Percentiles rank a stretch among this genome's conserved stretches.
Evolutionary conservation across 1,140 invertebrate species (phyloP).

Genomic region (Drosophila bipectinata): DNA sequence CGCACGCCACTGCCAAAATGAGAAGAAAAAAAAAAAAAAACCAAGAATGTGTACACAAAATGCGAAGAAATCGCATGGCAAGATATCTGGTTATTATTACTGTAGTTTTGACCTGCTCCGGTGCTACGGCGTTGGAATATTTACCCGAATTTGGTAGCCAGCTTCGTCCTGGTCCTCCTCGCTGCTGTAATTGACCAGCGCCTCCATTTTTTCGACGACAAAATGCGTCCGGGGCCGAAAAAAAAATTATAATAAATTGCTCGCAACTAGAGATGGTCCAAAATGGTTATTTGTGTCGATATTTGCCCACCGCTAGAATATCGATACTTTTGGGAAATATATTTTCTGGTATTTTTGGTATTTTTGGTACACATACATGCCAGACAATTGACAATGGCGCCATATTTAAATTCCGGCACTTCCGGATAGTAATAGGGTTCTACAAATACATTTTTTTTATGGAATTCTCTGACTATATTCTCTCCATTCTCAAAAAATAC

Average conservation of each 20-base stretch:
- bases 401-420: too few relatives aligned
- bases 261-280: not conserved
- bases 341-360: too few relatives aligned
- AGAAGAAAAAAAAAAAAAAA: constrained; percentile 19
- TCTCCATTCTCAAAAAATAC: too few relatives aligned
- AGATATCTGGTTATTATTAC: constrained; percentile 18
- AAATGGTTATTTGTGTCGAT: too few relatives aligned
- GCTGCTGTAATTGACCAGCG: constrained; percentile 87
- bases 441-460: too few relatives aligned
- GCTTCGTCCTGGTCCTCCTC: constrained; percentile 86
- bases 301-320: too few relatives aligned
- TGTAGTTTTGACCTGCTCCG: constrained; percentile 15
- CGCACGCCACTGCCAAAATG: not conserved
- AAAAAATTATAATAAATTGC: constrained; percentile 6
- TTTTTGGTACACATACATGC: too few relatives aligned
- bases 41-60: constrained; percentile 53
- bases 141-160: constrained; percentile 80
- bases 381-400: too few relatives aligned
- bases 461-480: too few relatives aligned
- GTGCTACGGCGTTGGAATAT: constrained; percentile 36
- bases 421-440: too few relatives aligned
- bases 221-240: constrained; percentile 11
- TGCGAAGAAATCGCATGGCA: constrained; percentile 37
- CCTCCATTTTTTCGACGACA: constrained; percentile 84
- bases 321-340: too few relatives aligned